Base-by-base conservation (phyloP, 2,113 vertebrate genomes). In the Calyptomena viridis region DNA sequence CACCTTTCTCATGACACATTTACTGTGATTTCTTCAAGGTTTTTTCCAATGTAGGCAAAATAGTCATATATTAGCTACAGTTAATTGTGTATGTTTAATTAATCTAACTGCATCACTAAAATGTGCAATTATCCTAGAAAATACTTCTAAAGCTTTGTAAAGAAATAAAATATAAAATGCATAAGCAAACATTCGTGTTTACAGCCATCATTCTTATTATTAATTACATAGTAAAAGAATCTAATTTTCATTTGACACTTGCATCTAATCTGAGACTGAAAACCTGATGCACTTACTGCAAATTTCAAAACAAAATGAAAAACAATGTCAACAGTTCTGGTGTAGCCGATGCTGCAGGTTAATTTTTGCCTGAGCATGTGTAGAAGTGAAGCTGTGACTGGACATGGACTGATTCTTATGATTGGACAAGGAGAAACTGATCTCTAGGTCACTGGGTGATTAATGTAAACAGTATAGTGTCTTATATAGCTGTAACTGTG, bases 81-180 rank as follows among this genome's bases (percentile, higher is more conserved):
- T 62, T 95, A 94, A 93, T 96, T 90, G 68, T 8, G 19, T 89
- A 18, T 92, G 89, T 7, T 95, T 94, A 94, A 95, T 94, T 96
- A 94, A 87, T 85, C 40, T 93, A 95, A 95, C 71, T 76, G 91
- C 6, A 14, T 78, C 82, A 94, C 89, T 96, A 91, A 92, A 92
- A 84, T 74, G 90, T 47, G 10, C 49, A 50, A 91, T 89, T 88
- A 94, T 89, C 42, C 90, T 92, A 15, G 50, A 75, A 94, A 96
- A 87, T n/a, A 13, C 14, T 52, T 95, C 69, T 87, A 80, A 11
- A 92, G 88, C 25, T 85, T 96, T 52, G 6, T 40, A 47, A 94
- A 84, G 53, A 75, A 96, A n/a, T n/a, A 94, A 96, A 42, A 42
- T 42, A 92, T 69, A 37, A 42, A 22, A 66, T 50, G 0, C 2